Evolutionary conservation across 2,888 invertebrate genomes (phyloP), one percentile per base, ranked within the genome.

Genomic region (Clunio marinus): DNA sequence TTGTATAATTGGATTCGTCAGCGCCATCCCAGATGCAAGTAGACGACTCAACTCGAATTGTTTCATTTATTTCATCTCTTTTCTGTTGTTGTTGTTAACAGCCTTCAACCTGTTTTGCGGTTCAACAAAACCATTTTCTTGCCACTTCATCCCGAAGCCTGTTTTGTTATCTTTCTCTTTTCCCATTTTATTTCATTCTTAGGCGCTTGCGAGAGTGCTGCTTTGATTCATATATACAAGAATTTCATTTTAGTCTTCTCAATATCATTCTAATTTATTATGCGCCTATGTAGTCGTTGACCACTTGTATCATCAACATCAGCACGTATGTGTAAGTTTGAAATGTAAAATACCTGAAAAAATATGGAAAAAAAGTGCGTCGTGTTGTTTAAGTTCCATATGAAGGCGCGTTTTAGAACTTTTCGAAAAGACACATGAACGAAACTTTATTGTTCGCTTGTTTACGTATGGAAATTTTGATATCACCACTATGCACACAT

Each of bases 281-380:
- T 66, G 66, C 66, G 66, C 46, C 55, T 66, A 66, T 66, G 45
- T 66, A 46, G 51, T 32, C 66, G 20, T 66, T 66, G 66, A 51
- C 66, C 66, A 55, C 28, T 66, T n/a, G 22, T 15, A 25, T 13
- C 62, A 20, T 25, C 28, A 25, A n/a, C 63, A 65, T 46, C 20
- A 65, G 15, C n/a, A 65, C 63, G 1, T 10, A 28, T 3, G 4
- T 15, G 4, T 2, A 7, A 58, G 15, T 13, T 22, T 22, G 17
- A 10, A 5, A 46, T 15, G 17, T 46, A 15, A 46, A 46, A 58
- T 58, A 58, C 28, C 28, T 58, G 51, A 5, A 13, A 13, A 22
- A 51, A 51, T 51, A 22, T 51, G 51, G 17, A 8, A 17, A 51
- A 51, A 51, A 51, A n/a, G 2, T n/a, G n/a, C 35, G 35, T 17